Evolutionary conservation across 2,797 vertebrate genomes (phyloP).

Genomic region (Heterohyrax brucei): DNA sequence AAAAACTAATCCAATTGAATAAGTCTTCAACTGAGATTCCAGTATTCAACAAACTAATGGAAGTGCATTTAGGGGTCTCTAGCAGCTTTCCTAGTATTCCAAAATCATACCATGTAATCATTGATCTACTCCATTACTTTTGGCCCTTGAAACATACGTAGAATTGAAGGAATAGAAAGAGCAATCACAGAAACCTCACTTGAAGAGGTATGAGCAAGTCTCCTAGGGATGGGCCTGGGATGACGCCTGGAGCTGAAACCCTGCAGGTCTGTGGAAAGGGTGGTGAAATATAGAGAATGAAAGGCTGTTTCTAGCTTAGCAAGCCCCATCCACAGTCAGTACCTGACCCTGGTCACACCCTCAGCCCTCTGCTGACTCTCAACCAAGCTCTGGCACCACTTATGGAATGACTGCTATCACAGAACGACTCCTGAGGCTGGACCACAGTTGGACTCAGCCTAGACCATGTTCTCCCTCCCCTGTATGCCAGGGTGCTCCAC

Average conservation of each 20-base stretch:
- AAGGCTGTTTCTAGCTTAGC: neutral
- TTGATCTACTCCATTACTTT: neutral
- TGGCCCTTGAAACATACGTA: neutral
- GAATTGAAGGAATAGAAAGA: neutral
- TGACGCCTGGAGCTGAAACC: neutral
- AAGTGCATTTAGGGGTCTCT: neutral
- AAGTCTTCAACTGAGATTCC: neutral
- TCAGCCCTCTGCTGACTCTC: neutral
- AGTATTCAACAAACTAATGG: neutral
- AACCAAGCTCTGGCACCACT: neutral
- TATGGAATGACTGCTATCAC: neutral
- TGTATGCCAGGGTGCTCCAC: neutral
- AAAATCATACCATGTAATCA: neutral
- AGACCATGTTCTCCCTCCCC: neutral
- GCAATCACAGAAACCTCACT: neutral
- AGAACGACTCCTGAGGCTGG: neutral
- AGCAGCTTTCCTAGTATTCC: neutral
- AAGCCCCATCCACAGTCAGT: neutral
- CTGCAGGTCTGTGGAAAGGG: neutral
- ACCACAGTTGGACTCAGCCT: neutral
- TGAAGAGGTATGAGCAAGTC: neutral
- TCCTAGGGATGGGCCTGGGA: neutral
- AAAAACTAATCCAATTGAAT: neutral
- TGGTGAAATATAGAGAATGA: neutral
- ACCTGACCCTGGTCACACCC: neutral